These are phyloP conservation scores for Conops quadrifasciatus DNA, from an alignment of 2,888 invertebrate genomes.

Conservation along the genomic window DNA sequence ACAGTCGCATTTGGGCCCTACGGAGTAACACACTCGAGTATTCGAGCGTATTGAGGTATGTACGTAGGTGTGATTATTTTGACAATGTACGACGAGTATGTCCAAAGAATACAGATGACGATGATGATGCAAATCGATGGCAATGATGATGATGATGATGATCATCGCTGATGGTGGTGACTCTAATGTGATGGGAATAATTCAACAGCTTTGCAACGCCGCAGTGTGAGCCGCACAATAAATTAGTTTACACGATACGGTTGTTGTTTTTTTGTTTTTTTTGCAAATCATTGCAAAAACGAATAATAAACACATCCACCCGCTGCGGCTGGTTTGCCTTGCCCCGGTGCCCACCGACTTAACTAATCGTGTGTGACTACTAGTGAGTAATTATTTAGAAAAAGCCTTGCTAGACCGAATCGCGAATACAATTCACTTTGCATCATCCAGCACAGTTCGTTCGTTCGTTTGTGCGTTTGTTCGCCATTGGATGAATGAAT, in stretches of 20 bases:
- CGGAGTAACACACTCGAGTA: neutral
- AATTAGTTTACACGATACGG: conserved; percentile 29
- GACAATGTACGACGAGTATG: neutral
- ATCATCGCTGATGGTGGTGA: neutral
- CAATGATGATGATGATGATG: too few relatives aligned
- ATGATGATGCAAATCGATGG: neutral
- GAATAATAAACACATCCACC: neutral
- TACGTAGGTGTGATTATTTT: conserved; percentile 22
- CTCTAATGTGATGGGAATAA: conserved; percentile 17
- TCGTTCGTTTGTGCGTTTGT: too few relatives aligned
- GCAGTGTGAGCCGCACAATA: conserved; percentile 20
- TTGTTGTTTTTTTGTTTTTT: too few relatives aligned
- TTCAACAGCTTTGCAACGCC: conserved; percentile 19
- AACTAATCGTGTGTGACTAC: neutral
- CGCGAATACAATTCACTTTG: too few relatives aligned
- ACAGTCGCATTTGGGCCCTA: too few relatives aligned
- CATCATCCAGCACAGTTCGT: too few relatives aligned
- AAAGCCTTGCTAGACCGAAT: too few relatives aligned
- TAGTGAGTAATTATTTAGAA: neutral
- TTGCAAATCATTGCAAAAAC: too few relatives aligned
- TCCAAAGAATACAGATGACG: neutral
- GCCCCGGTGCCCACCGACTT: conserved; percentile 1
- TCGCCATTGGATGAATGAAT: neutral
- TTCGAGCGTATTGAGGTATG: neutral
- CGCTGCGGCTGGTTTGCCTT: conserved; percentile 17